phyloP scores from a whole-genome alignment of 1,140 invertebrate species.

The Heliconius hermathena region DNA sequence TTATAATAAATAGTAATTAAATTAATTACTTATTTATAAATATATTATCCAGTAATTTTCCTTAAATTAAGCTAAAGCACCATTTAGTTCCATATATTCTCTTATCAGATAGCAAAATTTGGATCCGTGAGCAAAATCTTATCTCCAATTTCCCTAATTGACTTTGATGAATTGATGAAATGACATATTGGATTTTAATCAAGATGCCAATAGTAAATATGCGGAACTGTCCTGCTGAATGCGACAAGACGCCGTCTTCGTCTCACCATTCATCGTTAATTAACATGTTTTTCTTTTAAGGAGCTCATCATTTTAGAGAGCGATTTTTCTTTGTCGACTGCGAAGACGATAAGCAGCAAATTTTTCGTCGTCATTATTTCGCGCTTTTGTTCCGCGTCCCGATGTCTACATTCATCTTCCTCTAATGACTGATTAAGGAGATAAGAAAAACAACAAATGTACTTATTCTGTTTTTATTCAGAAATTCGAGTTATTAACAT shows the following conservation, averaged over 20 bases:
- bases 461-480: conserved; percentile 66
- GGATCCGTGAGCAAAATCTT: neutral
- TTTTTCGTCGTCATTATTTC: conserved; percentile 44
- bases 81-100: neutral
- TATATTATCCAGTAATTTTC: neutral
- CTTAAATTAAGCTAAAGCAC: neutral
- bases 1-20: neutral
- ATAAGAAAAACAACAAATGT: conserved; percentile 41
- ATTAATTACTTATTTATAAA: neutral
- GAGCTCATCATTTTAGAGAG: conserved; percentile 43
- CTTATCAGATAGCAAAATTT: neutral
- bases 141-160: neutral
- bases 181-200: neutral
- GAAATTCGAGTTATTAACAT: conserved; percentile 74
- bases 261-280: conserved; percentile 31
- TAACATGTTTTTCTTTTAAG: conserved; percentile 39
- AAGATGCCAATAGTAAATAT: neutral
- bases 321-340: conserved; percentile 49
- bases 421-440: conserved; percentile 24
- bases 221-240: neutral
- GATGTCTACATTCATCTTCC: conserved; percentile 28
- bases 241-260: conserved; percentile 8
- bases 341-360: conserved; percentile 40
- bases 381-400: conserved; percentile 23
- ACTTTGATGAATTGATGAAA: neutral